Base-by-base conservation (phyloP, 2,113 vertebrate species). In the Mungos mungo region DNA sequence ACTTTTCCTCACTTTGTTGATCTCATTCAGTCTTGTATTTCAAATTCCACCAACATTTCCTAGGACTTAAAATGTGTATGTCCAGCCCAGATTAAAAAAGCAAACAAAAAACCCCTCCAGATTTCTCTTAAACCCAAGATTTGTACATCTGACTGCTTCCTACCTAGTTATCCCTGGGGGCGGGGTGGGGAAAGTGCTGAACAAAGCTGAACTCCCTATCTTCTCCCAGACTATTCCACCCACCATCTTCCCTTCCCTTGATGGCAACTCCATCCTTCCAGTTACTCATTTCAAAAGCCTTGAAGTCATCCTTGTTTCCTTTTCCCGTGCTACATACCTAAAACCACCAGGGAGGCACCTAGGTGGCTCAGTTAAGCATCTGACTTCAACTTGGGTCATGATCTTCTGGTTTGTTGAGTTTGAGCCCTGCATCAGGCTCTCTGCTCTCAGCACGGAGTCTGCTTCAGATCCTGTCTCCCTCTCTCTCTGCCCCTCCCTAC, bases 31-130 rank as follows among this genome's bases (percentile, higher is more conserved):
- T 90, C 38, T 87, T 33, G 3, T 7, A 57, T 82, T 65, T 94
- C 33, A 76, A 92, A 91, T 63, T 91, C 41, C 23, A 94, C 52
- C 45, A 29, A 60, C 52, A 89, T 1, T 85, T 16, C 19, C 76
- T 85, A 21, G 52, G 89, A 88, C 27, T 97, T 97, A 92, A 92
- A 66, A 50, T 74, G 45, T 88, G 25, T 71, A 63, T 29, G 54
- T 85, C 90, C 66, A 88, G 60, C 12, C n/a, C 63, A 63, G 15
- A 63, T 88, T 89, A 27, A 23, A 68, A 65, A 77, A 84, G 86
- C 52, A 72, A 72, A 81, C 33, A 47, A 69, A 57, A 25, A 7
- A 15, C 1, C 18, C 35, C 52, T 57, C 63, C 19, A 72, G 18
- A n/a, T 63, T 47, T 60, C 38, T 54, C 74, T 66, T 69, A 21